Evolutionary conservation across 2,797 vertebrate species (phyloP).

Genomic region (Tokudaia tokunoshimensis): DNA sequence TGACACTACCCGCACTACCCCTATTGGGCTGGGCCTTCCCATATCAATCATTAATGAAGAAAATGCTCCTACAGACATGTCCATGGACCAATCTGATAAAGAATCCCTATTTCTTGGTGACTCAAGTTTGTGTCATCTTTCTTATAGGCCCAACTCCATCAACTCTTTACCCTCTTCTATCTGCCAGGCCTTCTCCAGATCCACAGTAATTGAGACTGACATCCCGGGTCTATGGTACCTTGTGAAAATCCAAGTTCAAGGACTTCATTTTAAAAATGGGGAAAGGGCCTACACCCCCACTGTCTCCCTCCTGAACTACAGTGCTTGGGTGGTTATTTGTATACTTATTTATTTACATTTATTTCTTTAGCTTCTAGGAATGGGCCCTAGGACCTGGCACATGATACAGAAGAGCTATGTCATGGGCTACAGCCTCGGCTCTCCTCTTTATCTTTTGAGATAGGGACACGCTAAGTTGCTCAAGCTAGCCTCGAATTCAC

Average conservation of each 20-base stretch:
- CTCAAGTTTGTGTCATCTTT: neutral
- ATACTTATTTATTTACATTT: neutral
- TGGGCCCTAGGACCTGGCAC: neutral
- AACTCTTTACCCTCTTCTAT: neutral
- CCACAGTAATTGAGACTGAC: neutral
- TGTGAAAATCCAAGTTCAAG: neutral
- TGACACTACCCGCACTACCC: neutral
- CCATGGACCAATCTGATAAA: neutral
- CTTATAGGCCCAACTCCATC: neutral
- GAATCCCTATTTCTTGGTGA: neutral
- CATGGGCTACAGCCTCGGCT: too few species aligned
- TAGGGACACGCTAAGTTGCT: neutral
- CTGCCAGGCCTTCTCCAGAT: neutral
- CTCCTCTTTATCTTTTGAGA: neutral
- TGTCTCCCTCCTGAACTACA: neutral
- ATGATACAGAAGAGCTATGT: neutral
- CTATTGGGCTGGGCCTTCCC: neutral
- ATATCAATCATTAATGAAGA: neutral
- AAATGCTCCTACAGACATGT: neutral
- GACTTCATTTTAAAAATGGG: neutral
- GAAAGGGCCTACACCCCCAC: neutral
- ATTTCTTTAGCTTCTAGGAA: neutral
- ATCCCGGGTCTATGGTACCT: fast-evolving
- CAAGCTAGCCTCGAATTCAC: neutral
- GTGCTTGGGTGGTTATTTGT: too few species aligned